phyloP scores from a whole-genome alignment of 2,888 invertebrate genomes.

The Eupithecia vulgata region DNA sequence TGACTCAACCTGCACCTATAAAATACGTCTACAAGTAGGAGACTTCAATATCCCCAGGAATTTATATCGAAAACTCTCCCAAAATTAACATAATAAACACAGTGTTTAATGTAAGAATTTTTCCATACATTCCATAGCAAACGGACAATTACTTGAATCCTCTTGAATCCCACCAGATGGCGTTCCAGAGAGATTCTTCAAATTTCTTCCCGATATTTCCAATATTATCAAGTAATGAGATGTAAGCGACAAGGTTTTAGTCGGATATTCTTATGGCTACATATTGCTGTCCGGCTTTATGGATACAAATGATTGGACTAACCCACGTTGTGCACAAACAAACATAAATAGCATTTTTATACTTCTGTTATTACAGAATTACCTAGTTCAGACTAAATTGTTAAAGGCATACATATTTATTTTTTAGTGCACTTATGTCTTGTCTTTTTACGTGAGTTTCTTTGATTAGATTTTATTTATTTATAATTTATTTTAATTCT shows the following conservation, averaged over 20 bases:
- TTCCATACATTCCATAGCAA: slow-evolving; percentile 41
- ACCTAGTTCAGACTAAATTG: too few relatives aligned
- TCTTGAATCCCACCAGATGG: slow-evolving; percentile 50
- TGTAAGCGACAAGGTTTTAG: not conserved
- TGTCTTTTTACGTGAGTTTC: too few relatives aligned
- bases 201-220: slow-evolving; percentile 57
- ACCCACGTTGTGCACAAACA: not conserved
- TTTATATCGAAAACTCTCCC: slow-evolving; percentile 49
- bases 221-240: slow-evolving; percentile 56
- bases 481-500: too few relatives aligned
- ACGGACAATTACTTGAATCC: slow-evolving; percentile 50
- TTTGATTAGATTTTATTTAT: too few relatives aligned
- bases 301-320: not conserved
- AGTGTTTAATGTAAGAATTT: slow-evolving; percentile 61
- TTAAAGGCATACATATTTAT: too few relatives aligned
- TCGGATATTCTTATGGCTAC: not conserved
- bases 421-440: too few relatives aligned
- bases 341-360: not conserved
- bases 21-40: slow-evolving; percentile 30
- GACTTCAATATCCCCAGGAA: slow-evolving; percentile 49
- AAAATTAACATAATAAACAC: slow-evolving; percentile 64
- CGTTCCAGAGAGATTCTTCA: slow-evolving; percentile 61
- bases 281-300: not conserved
- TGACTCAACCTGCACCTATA: slow-evolving; percentile 18
- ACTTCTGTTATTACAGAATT: too few relatives aligned